These are phyloP conservation scores for Cryptocephalus moraei DNA, from an alignment of 2,888 invertebrate species.

Conservation along the genomic window DNA sequence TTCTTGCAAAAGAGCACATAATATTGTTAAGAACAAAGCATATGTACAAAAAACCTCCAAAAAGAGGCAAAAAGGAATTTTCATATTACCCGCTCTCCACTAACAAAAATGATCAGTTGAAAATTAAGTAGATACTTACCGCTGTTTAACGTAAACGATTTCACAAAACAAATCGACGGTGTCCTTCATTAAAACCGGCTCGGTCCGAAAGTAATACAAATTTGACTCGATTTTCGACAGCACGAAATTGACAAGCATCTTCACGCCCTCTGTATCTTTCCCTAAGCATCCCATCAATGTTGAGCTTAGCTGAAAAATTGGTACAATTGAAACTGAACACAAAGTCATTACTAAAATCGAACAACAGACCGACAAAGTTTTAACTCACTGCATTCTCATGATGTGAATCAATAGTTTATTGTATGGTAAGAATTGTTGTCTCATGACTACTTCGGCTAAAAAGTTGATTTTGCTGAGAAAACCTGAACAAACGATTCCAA, in stretches of 20 bases:
- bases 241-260: conserved; percentile 53
- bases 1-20: no score
- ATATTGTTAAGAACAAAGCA: no score
- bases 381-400: no score
- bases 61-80: no score
- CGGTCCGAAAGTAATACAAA: conserved; percentile 50
- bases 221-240: conserved; percentile 55
- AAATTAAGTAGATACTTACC: conserved; percentile 24
- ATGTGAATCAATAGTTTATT: no score
- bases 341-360: conserved; percentile 3
- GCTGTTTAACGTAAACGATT: conserved; percentile 32
- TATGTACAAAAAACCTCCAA: no score
- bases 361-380: conserved; percentile 21
- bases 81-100: no score
- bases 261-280: conserved; percentile 52
- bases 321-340: not conserved
- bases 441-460: no score
- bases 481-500: no score
- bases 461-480: no score
- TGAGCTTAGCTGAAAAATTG: conserved; percentile 45
- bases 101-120: not conserved
- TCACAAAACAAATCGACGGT: conserved; percentile 49
- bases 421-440: no score
- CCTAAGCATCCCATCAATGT: conserved; percentile 54
- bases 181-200: conserved; percentile 50